phyloP scores from a whole-genome alignment of 2,888 invertebrate species.

The Drepana falcataria region DNA sequence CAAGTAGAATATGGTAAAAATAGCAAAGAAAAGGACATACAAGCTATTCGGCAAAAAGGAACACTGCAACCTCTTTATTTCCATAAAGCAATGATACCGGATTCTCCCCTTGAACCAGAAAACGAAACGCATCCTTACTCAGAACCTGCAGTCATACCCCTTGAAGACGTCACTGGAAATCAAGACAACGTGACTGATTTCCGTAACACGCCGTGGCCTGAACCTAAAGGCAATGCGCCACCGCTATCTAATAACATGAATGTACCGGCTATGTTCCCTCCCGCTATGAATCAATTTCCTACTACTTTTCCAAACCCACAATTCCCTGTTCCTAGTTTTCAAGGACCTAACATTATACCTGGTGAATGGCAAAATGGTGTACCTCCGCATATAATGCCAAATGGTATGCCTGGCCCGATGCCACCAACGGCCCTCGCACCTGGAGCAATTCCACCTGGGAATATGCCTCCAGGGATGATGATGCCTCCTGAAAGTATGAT shows the following conservation, averaged over 20 bases:
- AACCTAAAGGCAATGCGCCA: slow-evolving; percentile 84
- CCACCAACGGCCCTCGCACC: slow-evolving; percentile 48
- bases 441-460: slow-evolving; percentile 48
- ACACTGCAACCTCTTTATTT: slow-evolving; percentile 91
- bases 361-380: slow-evolving; percentile 64
- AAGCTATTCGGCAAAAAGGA: slow-evolving; percentile 91
- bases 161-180: slow-evolving; percentile 92
- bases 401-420: slow-evolving; percentile 54
- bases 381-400: slow-evolving; percentile 52
- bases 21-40: slow-evolving; percentile 92
- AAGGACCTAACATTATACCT: slow-evolving; percentile 55
- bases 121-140: slow-evolving; percentile 86
- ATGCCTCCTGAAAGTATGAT: slow-evolving; percentile 65
- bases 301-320: slow-evolving; percentile 66
- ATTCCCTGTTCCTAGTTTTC: slow-evolving; percentile 68
- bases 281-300: slow-evolving; percentile 65
- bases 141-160: slow-evolving; percentile 90
- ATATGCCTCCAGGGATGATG: slow-evolving; percentile 61
- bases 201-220: slow-evolving; percentile 89
- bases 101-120: slow-evolving; percentile 92
- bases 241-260: slow-evolving; percentile 40
- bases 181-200: slow-evolving; percentile 89
- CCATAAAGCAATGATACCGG: slow-evolving; percentile 89
- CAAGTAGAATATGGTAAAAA: slow-evolving; percentile 84
- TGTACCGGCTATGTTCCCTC: slow-evolving; percentile 69